Evolutionary conservation across 2,797 vertebrate species (phyloP), one percentile per base, ranked within the genome.

Genomic region (Loris lydekkerianus): DNA sequence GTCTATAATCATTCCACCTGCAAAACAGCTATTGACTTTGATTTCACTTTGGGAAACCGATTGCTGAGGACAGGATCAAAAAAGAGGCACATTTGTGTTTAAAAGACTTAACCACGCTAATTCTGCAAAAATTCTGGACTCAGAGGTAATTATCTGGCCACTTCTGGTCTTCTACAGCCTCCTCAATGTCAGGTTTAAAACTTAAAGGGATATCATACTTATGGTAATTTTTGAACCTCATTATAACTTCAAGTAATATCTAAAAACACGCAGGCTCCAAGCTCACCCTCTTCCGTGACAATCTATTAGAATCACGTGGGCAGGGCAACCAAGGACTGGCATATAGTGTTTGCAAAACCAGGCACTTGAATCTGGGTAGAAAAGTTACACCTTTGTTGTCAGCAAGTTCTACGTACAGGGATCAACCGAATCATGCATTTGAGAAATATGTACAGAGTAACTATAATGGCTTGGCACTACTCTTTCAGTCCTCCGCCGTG

Each of bases 331-430:
- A 94, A 75, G 87, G 73, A 89, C 75, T 89, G 84, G 93, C 77
- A 87, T 58, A 63, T 56, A 53, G 29, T 95, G 88, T 92, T 84
- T 94, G 89, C 96, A 90, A 58, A 96, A 96, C 76, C 87, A 90
- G 85, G 40, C 37, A 67, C 10, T n/a, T 75, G 37, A 86, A 88
- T 34, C 72, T 3, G 69, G 82, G 69, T 18, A 40, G 23, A 29
- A 69, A 77, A 53, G 92, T 43, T 63, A 82, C 34, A 34, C 75
- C 63, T 86, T 80, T 96, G 78, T 29, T 53, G 67, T 93, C 53
- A 11, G 61, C 29, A 75, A 27, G 53, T 10, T 61, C 56, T 37
- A 0, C 5, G 0, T 17, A 1, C 15, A 29, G 11, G 53, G 25
- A 53, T 15, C 20, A 10, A 4, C 5, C 37, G 1, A 1, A 2